Base-by-base conservation (phyloP, 2,888 invertebrate species). In the Pristionchus japonicus region DNA sequence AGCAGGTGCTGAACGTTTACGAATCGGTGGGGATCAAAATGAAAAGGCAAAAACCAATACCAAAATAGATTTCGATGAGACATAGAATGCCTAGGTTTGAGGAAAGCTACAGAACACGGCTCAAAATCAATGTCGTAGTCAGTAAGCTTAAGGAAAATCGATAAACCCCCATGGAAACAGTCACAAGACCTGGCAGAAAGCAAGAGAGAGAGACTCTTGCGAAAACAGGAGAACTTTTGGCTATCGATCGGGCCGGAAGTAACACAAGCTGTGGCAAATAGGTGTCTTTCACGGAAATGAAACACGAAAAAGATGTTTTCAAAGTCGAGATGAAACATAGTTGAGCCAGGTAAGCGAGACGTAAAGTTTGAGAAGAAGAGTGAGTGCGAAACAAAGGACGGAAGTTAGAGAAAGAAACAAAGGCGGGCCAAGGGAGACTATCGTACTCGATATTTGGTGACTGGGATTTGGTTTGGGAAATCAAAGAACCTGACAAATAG, bases 171-270 rank as follows among this genome's bases (percentile, higher is more conserved):
- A 34, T 27, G 27, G 61, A 23, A 61, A 61, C 20, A 23, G 67
- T 67, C 31, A 34, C 34, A 67, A 67, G 67, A 67, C 67, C n/a
- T n/a, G n/a, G n/a, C n/a, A 17, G 27, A 6, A 31, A 34, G 34
- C 43, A 40, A 17, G 23, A 23, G n/a, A 40, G 40, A n/a, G 74
- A 74, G 74, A 74, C 74, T 74, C 23, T 74, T 74, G 74, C 74
- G 74, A 74, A 74, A 74, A 74, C 74, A 74, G 67, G 74, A 40
- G 43, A 74, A 74, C 74, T 74, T 74, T 37, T 74, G 74, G 74
- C 40, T 74, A 74, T 74, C 43, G 74, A 74, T 74, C 43, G 74
- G 61, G 37, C 74, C 40, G 74, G 74, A 74, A 43, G 74, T 34
- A 37, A 23, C 40, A 67, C 31, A 67, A 11, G 11, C 15, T 20